Base-by-base conservation (phyloP, 2,113 vertebrate genomes). In the Physeter macrocephalus region DNA sequence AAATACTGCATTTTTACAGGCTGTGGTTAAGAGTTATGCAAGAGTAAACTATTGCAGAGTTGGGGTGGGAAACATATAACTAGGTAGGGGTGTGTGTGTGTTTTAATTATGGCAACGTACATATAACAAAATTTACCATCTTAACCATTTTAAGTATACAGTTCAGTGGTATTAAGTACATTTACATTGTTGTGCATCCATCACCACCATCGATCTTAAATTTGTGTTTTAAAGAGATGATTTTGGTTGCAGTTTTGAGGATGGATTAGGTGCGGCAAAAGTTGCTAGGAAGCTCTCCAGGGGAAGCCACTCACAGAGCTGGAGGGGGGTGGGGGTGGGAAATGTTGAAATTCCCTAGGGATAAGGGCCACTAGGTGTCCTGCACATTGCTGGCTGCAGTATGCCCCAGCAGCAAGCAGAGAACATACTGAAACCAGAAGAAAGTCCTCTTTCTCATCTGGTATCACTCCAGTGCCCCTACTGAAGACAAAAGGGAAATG, bases 221-320 rank as follows among this genome's bases (percentile, higher is more conserved):
- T 69, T 91, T 57, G 20, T 90, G 46, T 82, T 91, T 90, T 57
- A 61, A 93, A 74, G 29, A 93, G 59, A 75, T 90, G 49, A 66
- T 72, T 94, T 94, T 93, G 27, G 61, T 87, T 90, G 41, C 15
- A 78, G 66, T 84, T 94, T 93, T 94, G 80, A 94, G 36, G 72
- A 27, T 93, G 23, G 57, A 75, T 88, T 87, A 77, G 46, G 54
- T 46, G 52, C 88, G 27, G 9, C 17, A 54, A 52, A 69, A 54
- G 11, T 66, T 83, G 14, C n/a, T 81, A 31, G 36, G 43, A 85
- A 34, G 10, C 46, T 84, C 4, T 64, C n/a, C 1, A 5, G 46
- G 43, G 86, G 34, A 86, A 91, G 41, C 67, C 57, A 66, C 14
- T 25, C 15, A 71, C 0, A 27, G 72, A 64, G 36, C 54, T 3